Percentiles rank a stretch among this genome's conserved stretches.
Evolutionary conservation across 2,888 invertebrate species (phyloP).

Genomic region (Augiades crinisus): DNA sequence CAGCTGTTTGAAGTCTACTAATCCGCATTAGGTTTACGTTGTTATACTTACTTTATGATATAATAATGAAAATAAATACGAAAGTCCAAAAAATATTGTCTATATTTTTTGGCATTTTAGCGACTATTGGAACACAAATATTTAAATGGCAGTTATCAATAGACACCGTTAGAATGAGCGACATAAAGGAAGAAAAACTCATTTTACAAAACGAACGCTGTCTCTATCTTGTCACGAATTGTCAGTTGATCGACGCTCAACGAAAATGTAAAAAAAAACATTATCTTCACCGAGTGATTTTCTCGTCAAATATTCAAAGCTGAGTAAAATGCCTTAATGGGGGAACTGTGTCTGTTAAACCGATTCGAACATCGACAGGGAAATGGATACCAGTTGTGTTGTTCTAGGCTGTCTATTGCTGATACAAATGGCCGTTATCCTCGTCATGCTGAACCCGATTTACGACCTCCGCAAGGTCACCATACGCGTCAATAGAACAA

Average conservation of each 20-base stretch:
- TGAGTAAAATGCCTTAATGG: constrained; percentile 42
- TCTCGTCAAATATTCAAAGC: constrained; percentile 22
- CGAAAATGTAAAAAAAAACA: constrained; percentile 24
- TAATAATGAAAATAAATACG: too few relatives aligned
- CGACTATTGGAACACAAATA: constrained; percentile 9
- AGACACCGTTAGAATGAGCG: constrained; percentile 29
- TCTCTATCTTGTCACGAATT: constrained; percentile 38
- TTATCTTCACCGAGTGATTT: constrained; percentile 16
- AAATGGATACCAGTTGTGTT: constrained; percentile 55
- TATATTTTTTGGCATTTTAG: background rate
- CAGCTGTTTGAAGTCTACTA: too few relatives aligned
- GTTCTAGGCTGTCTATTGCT: constrained; percentile 50
- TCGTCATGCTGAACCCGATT: constrained; percentile 59
- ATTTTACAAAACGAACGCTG: constrained; percentile 44
- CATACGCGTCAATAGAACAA: constrained; percentile 39
- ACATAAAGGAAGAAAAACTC: constrained; percentile 40
- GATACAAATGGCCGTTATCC: constrained; percentile 55
- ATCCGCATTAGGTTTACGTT: too few relatives aligned
- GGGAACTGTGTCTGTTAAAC: constrained; percentile 22
- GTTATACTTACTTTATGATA: too few relatives aligned
- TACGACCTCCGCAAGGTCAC: constrained; percentile 55
- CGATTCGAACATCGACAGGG: constrained; percentile 34
- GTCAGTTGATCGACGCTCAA: constrained; percentile 38
- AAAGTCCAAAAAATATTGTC: too few relatives aligned
- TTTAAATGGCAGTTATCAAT: constrained; percentile 33